Conservation (phyloP, 2,888 invertebrate genomes). For the Platycheirus albimanus region DNA sequence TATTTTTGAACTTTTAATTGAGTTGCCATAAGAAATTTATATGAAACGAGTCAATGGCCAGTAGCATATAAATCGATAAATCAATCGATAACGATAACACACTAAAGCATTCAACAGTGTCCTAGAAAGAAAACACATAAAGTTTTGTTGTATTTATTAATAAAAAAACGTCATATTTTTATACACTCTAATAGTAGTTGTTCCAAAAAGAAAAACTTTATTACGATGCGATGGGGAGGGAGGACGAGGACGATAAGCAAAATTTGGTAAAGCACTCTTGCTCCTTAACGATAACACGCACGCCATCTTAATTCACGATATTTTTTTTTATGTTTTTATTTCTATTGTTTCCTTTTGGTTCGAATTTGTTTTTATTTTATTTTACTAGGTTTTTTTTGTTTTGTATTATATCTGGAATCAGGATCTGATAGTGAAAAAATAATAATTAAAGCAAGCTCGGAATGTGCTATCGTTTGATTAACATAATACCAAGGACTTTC, state of each 20-base stretch:
- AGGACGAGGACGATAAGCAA: slow-evolving; percentile 9
- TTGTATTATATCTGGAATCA: not conserved
- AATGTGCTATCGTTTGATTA: slow-evolving; percentile 46
- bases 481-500: slow-evolving; percentile 37
- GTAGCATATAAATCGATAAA: slow-evolving; percentile 21
- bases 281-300: slow-evolving; percentile 16
- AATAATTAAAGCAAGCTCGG: slow-evolving; percentile 45
- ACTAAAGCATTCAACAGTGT: slow-evolving; percentile 22
- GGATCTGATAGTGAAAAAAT: slow-evolving; percentile 38
- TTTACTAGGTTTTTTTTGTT: slow-evolving; percentile 1
- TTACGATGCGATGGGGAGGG: no score
- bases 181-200: no score
- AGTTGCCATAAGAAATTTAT: slow-evolving; percentile 1
- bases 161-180: no score
- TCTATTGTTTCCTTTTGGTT: slow-evolving; percentile 1
- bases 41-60: slow-evolving; percentile 16
- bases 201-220: not conserved
- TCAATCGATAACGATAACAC: slow-evolving; percentile 7
- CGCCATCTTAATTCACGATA: slow-evolving; percentile 12
- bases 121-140: not conserved
- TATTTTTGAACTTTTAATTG: slow-evolving; percentile 6
- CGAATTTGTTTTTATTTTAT: slow-evolving; percentile 14
- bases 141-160: not conserved
- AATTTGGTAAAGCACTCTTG: not conserved
- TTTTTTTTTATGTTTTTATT: not conserved